Evolutionary conservation across 2,888 invertebrate genomes (phyloP).

Genomic region (Plusia festucae): DNA sequence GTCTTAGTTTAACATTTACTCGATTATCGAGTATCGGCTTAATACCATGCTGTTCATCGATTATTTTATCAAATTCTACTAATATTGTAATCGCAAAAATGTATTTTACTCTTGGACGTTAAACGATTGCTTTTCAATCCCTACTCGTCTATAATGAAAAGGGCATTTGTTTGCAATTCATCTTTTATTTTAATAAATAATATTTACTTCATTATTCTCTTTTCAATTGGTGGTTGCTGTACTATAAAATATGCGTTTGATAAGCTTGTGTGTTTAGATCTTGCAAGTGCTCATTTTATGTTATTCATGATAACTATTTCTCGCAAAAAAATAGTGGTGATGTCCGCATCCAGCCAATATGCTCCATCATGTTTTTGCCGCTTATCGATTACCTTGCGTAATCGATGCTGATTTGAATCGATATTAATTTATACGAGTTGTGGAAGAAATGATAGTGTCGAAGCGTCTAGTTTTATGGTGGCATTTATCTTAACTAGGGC

Average conservation of each 20-base stretch:
- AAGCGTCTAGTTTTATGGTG: constrained; percentile 34
- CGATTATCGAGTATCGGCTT: constrained; percentile 30
- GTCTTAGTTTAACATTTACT: constrained; percentile 45
- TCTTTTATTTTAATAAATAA: too few relatives aligned
- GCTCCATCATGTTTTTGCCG: constrained; percentile 9
- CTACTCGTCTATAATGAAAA: too few relatives aligned
- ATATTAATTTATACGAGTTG: constrained; percentile 47
- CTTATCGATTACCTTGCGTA: constrained; percentile 50
- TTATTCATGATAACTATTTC: neutral
- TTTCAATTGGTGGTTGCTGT: neutral
- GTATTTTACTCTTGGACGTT: too few relatives aligned
- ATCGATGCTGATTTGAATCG: constrained; percentile 51
- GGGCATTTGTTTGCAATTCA: too few relatives aligned
- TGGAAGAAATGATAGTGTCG: constrained; percentile 35
- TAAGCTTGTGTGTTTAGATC: constrained; percentile 5
- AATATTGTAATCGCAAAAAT: neutral
- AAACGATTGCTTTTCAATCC: too few relatives aligned
- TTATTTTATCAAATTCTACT: constrained; percentile 29
- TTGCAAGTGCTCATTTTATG: neutral
- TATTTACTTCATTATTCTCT: neutral
- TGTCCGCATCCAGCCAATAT: constrained; percentile 1
- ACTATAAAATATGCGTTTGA: neutral
- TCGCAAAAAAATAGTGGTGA: neutral
- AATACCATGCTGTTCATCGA: constrained; percentile 30
- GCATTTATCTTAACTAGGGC: constrained; percentile 46